A percentile compares a stretch with the other conserved stretches of the same genome.
Conservation (phyloP, 2,797 vertebrate species). For the Mormyrus hasselquistii region DNA sequence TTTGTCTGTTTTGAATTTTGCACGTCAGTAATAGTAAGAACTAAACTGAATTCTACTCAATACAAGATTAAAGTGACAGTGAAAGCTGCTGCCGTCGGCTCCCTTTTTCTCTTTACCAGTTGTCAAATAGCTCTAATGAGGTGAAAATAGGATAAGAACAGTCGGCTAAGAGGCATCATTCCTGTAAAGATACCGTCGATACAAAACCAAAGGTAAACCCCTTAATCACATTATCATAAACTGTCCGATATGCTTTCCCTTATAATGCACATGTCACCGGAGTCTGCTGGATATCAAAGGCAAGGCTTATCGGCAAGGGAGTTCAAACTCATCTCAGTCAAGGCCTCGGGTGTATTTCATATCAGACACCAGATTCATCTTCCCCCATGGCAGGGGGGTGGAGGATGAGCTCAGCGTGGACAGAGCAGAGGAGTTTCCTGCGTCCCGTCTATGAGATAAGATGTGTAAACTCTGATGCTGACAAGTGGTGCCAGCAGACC, state of each 20-base stretch:
- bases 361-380: constrained; percentile 4
- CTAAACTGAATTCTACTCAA: neutral
- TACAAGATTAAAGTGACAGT: neutral
- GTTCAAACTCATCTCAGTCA: neutral
- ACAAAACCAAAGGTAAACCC: neutral
- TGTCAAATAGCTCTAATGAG: neutral
- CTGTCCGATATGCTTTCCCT: neutral
- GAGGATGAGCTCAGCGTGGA: constrained; percentile 18
- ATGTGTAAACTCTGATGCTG: constrained; percentile 32
- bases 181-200: neutral
- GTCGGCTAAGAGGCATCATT: neutral
- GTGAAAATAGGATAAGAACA: neutral
- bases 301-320: neutral
- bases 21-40: neutral
- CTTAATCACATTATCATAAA: neutral
- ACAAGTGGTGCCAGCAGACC: constrained; percentile 22
- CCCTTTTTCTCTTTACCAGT: neutral
- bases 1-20: neutral
- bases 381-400: neutral
- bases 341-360: neutral
- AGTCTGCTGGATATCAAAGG: neutral
- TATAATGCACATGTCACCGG: neutral
- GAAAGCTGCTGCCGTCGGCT: neutral
- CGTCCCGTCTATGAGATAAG: constrained; percentile 37
- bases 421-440: constrained; percentile 25